Evolutionary conservation across 2,113 vertebrate species (phyloP).

Genomic region (Raphicerus campestris): DNA sequence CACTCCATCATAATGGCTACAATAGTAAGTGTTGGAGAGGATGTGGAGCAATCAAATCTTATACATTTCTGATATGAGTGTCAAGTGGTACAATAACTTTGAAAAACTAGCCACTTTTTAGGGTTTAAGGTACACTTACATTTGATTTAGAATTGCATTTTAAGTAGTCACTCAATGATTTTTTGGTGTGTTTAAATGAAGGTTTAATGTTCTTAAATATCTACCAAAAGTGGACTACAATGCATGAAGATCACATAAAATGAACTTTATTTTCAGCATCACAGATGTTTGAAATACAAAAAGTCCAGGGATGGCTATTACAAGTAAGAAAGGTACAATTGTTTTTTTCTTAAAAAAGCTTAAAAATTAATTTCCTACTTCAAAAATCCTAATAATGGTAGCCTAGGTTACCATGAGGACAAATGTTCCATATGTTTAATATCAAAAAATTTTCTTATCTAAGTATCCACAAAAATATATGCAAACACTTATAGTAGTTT

Average conservation of each 20-base stretch:
- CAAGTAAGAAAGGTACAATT: slow-evolving; percentile 34
- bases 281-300: slow-evolving; percentile 25
- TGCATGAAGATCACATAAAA: neutral
- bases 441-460: neutral
- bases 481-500: neutral
- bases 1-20: neutral
- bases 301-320: neutral
- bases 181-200: neutral
- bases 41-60: neutral
- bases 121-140: neutral
- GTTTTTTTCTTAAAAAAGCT: slow-evolving; percentile 11
- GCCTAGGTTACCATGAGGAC: neutral
- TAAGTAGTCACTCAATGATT: neutral
- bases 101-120: neutral
- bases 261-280: slow-evolving; percentile 15
- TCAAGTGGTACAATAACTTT: neutral
- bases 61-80: neutral
- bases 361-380: neutral
- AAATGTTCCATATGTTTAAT: neutral
- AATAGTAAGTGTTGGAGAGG: neutral
- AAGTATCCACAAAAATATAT: neutral
- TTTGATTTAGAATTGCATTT: neutral
- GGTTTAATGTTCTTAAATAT: slow-evolving; percentile 16
- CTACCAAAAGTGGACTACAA: slow-evolving; percentile 5
- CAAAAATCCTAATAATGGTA: slow-evolving; percentile 12